Conservation (phyloP, 2,797 vertebrate genomes). For the Anabas testudineus region DNA sequence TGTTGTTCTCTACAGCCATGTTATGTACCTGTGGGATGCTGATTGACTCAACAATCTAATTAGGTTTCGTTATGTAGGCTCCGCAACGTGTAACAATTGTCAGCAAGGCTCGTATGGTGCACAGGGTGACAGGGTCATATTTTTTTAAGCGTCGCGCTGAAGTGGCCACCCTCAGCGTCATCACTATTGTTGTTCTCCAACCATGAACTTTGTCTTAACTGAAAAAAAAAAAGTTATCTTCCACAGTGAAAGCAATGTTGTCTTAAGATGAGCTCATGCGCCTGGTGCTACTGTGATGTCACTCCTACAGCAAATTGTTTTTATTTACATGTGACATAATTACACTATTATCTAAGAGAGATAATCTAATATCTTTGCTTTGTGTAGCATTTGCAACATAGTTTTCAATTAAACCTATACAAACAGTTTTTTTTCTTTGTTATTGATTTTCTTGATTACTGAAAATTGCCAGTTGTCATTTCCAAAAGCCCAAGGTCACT, state of each 20-base stretch:
- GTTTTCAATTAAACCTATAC: too few relatives aligned
- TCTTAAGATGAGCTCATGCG: not conserved
- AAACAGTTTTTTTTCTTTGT: too few relatives aligned
- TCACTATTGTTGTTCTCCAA: constrained; percentile 11
- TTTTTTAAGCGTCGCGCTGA: constrained; percentile 33
- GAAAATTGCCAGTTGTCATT: not conserved
- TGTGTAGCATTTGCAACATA: too few relatives aligned
- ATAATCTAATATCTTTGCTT: too few relatives aligned
- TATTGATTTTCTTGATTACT: too few relatives aligned
- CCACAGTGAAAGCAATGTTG: not conserved
- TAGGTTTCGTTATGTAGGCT: constrained; percentile 75
- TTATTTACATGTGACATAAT: not conserved
- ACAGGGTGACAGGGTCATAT: constrained; percentile 55
- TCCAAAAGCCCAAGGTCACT: too few relatives aligned
- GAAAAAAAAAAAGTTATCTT: not conserved
- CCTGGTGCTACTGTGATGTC: not conserved
- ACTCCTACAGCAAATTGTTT: not conserved
- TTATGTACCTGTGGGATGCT: constrained; percentile 82
- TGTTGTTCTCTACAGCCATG: constrained; percentile 80
- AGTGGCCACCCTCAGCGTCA: constrained; percentile 28
- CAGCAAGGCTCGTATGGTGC: constrained; percentile 27
- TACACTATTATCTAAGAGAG: too few relatives aligned
- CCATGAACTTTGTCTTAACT: constrained; percentile 7
- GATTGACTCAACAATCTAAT: constrained; percentile 85
- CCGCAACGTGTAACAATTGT: constrained; percentile 60